Evolutionary conservation across 1,140 invertebrate genomes (phyloP), one percentile per base, ranked within the genome.

Genomic region (Bombus soroeensis): DNA sequence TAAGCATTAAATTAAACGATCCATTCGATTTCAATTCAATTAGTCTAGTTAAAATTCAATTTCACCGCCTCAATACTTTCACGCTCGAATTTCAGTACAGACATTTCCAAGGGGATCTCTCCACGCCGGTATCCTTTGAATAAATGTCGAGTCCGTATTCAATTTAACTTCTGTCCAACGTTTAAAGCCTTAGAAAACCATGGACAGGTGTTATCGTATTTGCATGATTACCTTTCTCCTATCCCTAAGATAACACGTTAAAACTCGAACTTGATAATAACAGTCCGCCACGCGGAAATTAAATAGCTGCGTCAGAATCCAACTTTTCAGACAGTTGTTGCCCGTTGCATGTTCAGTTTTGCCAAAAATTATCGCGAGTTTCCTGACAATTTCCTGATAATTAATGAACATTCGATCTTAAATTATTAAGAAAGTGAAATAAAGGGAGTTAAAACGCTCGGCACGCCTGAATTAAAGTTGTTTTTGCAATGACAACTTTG

Each of bases 261-360:
- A 83, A 83, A 57, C 62, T 77, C 28, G 62, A 83, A 76, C 81
- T 83, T 47, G 73, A 83, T 83, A 77, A 83, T 64, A 83, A 83
- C 73, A 22, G 39, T 8, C 34, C 18, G 37, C 18, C n/a, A 5
- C n/a, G 32, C 73, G 81, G 62, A 83, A 83, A 77, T 77, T 83
- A 77, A 83, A 77, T 77, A 66, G 74, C 73, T n/a, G 22, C 73
- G 66, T 77, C 73, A 32, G 37, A 53, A 3, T 70, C 62, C 34
- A 83, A 83, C 73, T 77, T 77, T 47, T 22, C 73, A 9, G 59
- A 41, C 53, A 32, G 32, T 66, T n/a, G 32, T 13, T 75, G 32
- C 25, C 32, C 53, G 71, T 39, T 74, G 39, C 59, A 28, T 13
- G 25, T 37, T 57, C 28, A 34, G 47, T 9, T 9, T 12, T 1